These are phyloP conservation scores for Eonycteris spelaea DNA, from an alignment of 2,113 vertebrate genomes.

Conservation along the genomic window DNA sequence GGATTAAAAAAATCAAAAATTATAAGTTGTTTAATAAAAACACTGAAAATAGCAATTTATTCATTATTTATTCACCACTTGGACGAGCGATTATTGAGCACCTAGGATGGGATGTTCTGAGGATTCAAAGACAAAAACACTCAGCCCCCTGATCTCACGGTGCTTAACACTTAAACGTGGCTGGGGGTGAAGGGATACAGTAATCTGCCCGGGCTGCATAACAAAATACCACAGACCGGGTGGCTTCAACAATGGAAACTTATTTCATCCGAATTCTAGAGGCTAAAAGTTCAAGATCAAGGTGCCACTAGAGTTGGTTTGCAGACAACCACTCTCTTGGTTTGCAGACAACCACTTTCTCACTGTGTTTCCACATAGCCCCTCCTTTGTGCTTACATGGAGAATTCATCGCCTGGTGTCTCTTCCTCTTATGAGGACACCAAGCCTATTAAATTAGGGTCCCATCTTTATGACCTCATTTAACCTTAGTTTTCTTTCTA, in stretches of 20 bases:
- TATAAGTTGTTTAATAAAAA: constrained; percentile 14
- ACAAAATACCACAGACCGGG: background rate
- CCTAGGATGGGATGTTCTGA: background rate
- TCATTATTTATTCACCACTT: background rate
- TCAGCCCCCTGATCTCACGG: background rate
- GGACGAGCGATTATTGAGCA: background rate
- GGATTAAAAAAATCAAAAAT: background rate
- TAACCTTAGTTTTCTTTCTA: background rate
- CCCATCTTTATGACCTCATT: background rate
- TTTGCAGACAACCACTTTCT: background rate
- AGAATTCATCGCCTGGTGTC: background rate
- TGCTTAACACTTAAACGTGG: background rate
- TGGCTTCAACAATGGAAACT: background rate
- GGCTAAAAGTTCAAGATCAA: background rate
- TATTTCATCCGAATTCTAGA: background rate
- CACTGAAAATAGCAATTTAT: background rate
- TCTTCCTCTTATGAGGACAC: background rate
- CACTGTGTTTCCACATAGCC: background rate
- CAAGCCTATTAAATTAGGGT: background rate
- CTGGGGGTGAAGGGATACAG: rapidly evolving
- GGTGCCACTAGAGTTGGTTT: background rate
- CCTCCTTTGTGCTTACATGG: background rate
- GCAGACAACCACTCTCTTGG: background rate
- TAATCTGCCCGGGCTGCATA: background rate
- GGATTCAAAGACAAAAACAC: background rate